Conservation (phyloP, 2,113 vertebrate species). For the Nerophis lumbriciformis region DNA sequence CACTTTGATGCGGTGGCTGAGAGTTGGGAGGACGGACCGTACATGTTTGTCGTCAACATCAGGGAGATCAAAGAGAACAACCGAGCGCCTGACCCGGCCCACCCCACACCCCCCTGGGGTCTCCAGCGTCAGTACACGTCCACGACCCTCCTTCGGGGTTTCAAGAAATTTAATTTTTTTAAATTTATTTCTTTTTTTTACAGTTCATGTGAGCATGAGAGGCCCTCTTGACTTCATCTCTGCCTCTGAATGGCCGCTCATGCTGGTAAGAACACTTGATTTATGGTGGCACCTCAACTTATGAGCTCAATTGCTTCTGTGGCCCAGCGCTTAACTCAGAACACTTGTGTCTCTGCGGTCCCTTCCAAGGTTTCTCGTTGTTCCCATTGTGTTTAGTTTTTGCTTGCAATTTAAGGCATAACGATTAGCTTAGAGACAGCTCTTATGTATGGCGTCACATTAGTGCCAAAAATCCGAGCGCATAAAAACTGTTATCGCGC, state of each 20-base stretch:
- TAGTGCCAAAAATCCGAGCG: too few species aligned
- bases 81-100: rapidly evolving
- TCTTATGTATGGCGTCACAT: too few species aligned
- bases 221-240: slow-evolving; percentile 71
- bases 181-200: slow-evolving; percentile 8
- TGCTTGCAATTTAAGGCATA: too few species aligned
- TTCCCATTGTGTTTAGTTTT: too few species aligned
- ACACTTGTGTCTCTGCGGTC: too few species aligned
- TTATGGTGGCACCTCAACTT: neutral
- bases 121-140: slow-evolving; percentile 35
- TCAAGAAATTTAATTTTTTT: neutral
- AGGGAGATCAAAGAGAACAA: slow-evolving; percentile 1
- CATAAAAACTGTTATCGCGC: too few species aligned
- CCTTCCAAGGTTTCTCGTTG: too few species aligned
- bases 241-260: slow-evolving; percentile 74
- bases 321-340: too few species aligned
- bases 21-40: slow-evolving; percentile 61
- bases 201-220: slow-evolving; percentile 70
- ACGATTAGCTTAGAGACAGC: too few species aligned
- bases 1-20: slow-evolving; percentile 14
- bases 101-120: slow-evolving; percentile 18
- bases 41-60: slow-evolving; percentile 56
- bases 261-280: slow-evolving; percentile 64
- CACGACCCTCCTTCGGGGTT: neutral
- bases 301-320: too few species aligned